Base-by-base conservation (phyloP, 2,797 vertebrate genomes). In the Microtus agrestis region DNA sequence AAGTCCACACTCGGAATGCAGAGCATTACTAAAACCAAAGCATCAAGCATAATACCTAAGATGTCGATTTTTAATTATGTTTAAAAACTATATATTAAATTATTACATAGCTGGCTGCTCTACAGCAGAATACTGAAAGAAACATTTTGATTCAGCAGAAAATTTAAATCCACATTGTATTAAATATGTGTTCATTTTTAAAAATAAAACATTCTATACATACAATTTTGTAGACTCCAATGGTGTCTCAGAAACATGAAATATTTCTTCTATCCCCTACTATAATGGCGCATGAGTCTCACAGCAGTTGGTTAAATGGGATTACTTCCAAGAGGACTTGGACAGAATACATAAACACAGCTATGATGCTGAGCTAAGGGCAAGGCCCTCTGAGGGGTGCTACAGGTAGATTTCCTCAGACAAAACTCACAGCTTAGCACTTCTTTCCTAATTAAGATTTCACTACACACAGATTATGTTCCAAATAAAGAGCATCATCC, bases 401-500 rank as follows among this genome's bases (percentile, higher is more conserved):
- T 95, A 90, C n/a, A 87, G 51, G 29, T 34, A 1, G 56, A 40
- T 95, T 96, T 95, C 78, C 91, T 88, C 90, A 96, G 82, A 96
- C 76, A 82, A 96, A 77, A 87, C 40, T 56, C 46, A 93, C 19
- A 87, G 54, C 88, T 96, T 91, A 89, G 84, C 93, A 92, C 6
- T 69, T 89, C 54, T 91, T 94, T 94, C 73, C 86, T 85, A 96
- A 96, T 92, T 97, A 96, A 93, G 82, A 93, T 95, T 95, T 96
- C 94, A 90, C 95, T 95, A 91, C 63, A n/a, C 9, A 77, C 92
- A 92, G 67, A 94, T 96, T 93, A 89, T 74, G 90, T 81, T 92
- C 95, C 87, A 96, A 63, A 94, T 91, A 87, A 93, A 95, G 95
- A 91, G 1, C 17, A 59, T 19, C 73, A 51, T 65, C 88, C 29